Percentiles rank a stretch among this genome's conserved stretches.
Conservation (phyloP, 2,888 invertebrate species). For the Orthonychiurus folsomi region DNA sequence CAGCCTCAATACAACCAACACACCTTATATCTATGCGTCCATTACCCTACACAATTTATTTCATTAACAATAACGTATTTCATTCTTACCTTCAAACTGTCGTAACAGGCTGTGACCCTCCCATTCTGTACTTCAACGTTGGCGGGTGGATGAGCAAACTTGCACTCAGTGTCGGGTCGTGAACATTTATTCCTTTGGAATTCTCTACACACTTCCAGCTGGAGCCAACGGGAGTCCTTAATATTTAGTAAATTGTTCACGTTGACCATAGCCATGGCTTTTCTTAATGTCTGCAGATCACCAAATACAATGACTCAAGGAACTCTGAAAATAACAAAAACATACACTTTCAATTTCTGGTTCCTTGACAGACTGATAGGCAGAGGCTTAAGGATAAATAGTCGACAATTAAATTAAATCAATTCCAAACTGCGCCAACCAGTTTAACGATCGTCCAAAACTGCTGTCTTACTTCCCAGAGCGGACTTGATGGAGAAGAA, state of each 20-base stretch:
- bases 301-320: neutral
- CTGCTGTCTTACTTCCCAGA: neutral
- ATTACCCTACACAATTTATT: neutral
- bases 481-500: neutral
- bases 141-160: conserved; percentile 98
- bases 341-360: too few relatives aligned
- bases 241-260: conserved; percentile 94
- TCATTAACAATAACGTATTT: too few relatives aligned
- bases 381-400: too few relatives aligned
- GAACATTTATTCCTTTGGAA: conserved; percentile 99
- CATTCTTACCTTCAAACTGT: conserved; percentile 99
- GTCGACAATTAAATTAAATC: too few relatives aligned
- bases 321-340: neutral
- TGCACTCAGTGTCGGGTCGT: conserved; percentile 98
- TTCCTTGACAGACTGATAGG: too few relatives aligned
- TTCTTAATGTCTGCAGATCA: neutral
- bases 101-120: conserved; percentile 99
- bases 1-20: too few relatives aligned
- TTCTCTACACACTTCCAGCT: conserved; percentile 98
- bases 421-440: too few relatives aligned
- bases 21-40: too few relatives aligned
- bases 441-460: too few relatives aligned
- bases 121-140: conserved; percentile 99
- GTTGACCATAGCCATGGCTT: conserved; percentile 75
- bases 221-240: conserved; percentile 99